Percentiles rank a stretch among this genome's conserved stretches.
Evolutionary conservation across 2,888 invertebrate genomes (phyloP).

Genomic region (Chesias legatella): DNA sequence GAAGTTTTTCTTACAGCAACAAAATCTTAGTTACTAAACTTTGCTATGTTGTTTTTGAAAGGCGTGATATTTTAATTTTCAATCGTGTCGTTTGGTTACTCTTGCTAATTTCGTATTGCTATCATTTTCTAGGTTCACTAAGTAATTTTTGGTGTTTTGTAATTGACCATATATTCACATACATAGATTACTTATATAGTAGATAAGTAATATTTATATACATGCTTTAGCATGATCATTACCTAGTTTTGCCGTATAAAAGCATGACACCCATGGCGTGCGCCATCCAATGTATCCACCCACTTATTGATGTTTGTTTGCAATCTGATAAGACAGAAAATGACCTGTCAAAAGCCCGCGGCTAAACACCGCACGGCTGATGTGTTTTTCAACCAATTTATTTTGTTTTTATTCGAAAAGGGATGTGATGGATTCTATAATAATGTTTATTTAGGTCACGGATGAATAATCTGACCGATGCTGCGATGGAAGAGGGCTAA

Average conservation of each 20-base stretch:
- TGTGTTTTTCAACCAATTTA: conserved; percentile 52
- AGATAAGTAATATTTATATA: conserved; percentile 1
- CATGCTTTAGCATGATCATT: neutral
- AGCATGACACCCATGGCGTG: conserved; percentile 19
- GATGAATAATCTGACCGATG: neutral
- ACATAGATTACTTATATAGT: too few relatives aligned
- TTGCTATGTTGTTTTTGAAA: conserved; percentile 6
- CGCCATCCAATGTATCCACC: conserved; percentile 14
- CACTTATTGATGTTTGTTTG: conserved; percentile 25
- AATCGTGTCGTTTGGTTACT: too few relatives aligned
- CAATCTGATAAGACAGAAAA: conserved; percentile 35
- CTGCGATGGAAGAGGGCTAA: neutral
- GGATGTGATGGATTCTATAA: conserved; percentile 19
- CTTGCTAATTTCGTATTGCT: too few relatives aligned
- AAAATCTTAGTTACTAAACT: neutral
- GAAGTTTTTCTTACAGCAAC: conserved; percentile 10
- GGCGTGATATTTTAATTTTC: neutral
- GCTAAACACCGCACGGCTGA: conserved; percentile 31
- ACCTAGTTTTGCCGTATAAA: neutral
- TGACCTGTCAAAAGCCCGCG: conserved; percentile 26
- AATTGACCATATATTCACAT: too few relatives aligned
- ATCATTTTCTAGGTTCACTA: too few relatives aligned
- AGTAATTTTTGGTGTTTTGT: too few relatives aligned
- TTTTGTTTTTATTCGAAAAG: conserved; percentile 40
- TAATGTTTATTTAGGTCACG: conserved; percentile 2